Evolutionary conservation across 2,888 invertebrate species (phyloP).

Genomic region (Trichacis sp.): DNA sequence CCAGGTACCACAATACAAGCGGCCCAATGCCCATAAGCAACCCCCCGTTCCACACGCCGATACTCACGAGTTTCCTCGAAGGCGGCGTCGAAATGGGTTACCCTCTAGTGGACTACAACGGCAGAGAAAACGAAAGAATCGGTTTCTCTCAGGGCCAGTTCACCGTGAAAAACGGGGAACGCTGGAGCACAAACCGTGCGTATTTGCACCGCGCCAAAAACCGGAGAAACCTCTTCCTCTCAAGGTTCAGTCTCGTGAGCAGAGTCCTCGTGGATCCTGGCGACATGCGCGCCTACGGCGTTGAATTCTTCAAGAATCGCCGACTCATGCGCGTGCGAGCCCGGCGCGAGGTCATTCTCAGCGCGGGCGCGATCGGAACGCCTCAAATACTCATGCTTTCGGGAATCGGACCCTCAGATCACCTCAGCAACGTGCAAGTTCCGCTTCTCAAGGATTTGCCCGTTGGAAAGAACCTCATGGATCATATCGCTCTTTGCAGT

Average conservation of each 20-base stretch:
- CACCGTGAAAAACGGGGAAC: constrained; percentile 72
- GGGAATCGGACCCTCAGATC: constrained; percentile 77
- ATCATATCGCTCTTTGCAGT: constrained; percentile 77
- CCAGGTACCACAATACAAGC: constrained; percentile 69
- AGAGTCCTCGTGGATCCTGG: constrained; percentile 76
- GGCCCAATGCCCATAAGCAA: constrained; percentile 74
- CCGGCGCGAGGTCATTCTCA: constrained; percentile 79
- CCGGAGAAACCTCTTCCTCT: constrained; percentile 77
- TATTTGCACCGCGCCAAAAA: constrained; percentile 72
- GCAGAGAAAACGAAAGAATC: constrained; percentile 70
- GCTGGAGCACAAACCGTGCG: constrained; percentile 74
- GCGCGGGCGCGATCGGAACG: constrained; percentile 83
- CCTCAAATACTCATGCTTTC: constrained; percentile 85
- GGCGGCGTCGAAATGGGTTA: constrained; percentile 75
- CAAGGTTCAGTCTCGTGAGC: constrained; percentile 73
- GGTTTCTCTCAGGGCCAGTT: constrained; percentile 79
- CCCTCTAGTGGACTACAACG: constrained; percentile 78
- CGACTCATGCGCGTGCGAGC: constrained; percentile 71
- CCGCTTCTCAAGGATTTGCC: constrained; percentile 72
- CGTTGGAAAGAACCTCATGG: constrained; percentile 79
- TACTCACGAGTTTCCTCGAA: constrained; percentile 75
- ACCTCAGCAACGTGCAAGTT: constrained; percentile 73
- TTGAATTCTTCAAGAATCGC: constrained; percentile 75
- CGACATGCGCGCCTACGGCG: constrained; percentile 77
- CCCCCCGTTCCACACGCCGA: constrained; percentile 71